A percentile compares a stretch with the other conserved stretches of the same genome.
phyloP scores from a whole-genome alignment of 2,797 vertebrate species.

The Sebastes oblongus region DNA sequence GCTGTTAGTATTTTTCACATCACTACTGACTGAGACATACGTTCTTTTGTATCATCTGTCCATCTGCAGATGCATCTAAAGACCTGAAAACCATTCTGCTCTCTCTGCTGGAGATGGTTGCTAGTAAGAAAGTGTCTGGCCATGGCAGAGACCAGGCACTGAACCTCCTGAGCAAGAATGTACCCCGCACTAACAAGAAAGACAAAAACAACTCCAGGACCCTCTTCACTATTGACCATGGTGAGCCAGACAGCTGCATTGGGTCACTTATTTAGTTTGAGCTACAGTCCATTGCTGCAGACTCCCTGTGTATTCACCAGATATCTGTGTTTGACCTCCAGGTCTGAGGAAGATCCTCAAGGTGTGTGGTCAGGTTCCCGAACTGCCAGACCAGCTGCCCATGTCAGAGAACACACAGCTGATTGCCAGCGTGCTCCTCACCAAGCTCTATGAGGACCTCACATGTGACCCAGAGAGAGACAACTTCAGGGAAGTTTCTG shows the following conservation, averaged over 20 bases:
- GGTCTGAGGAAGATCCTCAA: conserved; percentile 96
- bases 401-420: conserved; percentile 95
- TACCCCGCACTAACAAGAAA: conserved; percentile 87
- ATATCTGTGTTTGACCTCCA: conserved; percentile 56
- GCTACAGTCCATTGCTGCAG: not conserved
- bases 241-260: conserved; percentile 72
- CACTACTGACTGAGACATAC: not conserved
- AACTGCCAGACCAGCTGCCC: conserved; percentile 90
- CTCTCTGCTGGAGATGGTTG: conserved; percentile 91
- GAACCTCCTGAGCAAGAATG: conserved; percentile 93
- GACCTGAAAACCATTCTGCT: conserved; percentile 89
- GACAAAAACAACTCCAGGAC: conserved; percentile 84
- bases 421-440: conserved; percentile 93
- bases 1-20: not conserved
- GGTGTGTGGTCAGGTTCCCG: conserved; percentile 93
- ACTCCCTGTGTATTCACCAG: not conserved
- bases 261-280: not conserved
- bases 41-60: not conserved
- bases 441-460: conserved; percentile 92
- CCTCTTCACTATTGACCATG: conserved; percentile 91
- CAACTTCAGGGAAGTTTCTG: conserved; percentile 90
- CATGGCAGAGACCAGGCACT: conserved; percentile 94
- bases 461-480: conserved; percentile 92
- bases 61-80: conserved; percentile 86
- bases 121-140: conserved; percentile 91